Evolutionary conservation across 2,113 vertebrate genomes (phyloP), one percentile per base, ranked within the genome.

Genomic region (Bufo gargarizans): DNA sequence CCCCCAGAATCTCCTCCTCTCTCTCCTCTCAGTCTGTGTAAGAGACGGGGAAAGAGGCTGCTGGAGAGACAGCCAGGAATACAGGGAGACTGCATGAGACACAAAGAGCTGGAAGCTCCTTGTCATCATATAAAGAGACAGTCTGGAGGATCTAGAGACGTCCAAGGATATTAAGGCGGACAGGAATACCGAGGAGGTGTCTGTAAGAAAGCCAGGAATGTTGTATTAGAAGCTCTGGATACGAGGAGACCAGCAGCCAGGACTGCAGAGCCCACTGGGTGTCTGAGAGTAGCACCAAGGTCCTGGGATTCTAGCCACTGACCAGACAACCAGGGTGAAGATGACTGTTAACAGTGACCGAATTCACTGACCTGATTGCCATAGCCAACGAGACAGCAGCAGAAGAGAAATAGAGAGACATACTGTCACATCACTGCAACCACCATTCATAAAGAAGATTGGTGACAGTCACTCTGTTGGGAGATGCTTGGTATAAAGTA

Each of bases 401-500:
- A 33, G 20, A 43, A 59, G 49, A 69, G 81, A 83, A n/a, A 55
- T 6, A 61, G 7, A 80, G 56, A 13, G 56, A 50, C 55, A 61
- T 50, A 61, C 61, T 69, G 77, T 55, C 72, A 86, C 12, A 22
- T 77, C 74, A 86, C 47, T 59, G 43, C 58, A 65, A 12, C 8
- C 22, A 45, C 53, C 33, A 76, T 71, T 56, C 19, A 53, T 33
- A 22, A 55, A 6, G 20, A 22, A 53, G 13, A 69, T 55, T 12
- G 63, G 63, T n/a, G 77, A 56, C 77, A 7, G 56, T 33, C 33
- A 50, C 16, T 45, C 45, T 56, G 63, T 0, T 17, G 50, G 82
- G 87, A 84, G 4, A 84, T 84, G 87, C 87, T 50, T 19, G 69
- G 20, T 63, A 76, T 77, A 88, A 77, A 88, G 80, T 86, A 67